A percentile compares a stretch with the other conserved stretches of the same genome.
Evolutionary conservation across 2,113 vertebrate genomes (phyloP).

Genomic region (Isurus oxyrinchus): DNA sequence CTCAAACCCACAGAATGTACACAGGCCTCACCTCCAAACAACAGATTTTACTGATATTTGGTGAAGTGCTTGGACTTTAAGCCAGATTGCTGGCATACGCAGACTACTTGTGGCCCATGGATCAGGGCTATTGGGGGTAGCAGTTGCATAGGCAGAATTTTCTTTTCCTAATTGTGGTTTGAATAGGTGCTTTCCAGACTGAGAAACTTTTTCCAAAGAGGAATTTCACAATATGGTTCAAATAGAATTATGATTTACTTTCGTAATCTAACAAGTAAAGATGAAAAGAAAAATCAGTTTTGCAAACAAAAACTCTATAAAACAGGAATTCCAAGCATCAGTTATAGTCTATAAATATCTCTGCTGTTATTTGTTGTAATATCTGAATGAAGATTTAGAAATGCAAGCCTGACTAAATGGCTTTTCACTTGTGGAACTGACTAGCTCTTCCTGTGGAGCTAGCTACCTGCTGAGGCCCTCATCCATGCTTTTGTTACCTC

Average conservation of each 20-base stretch:
- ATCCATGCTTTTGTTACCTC: not conserved
- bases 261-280: not conserved
- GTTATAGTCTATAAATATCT: not conserved
- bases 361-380: not conserved
- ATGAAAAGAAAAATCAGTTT: not conserved
- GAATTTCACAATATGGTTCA: not conserved
- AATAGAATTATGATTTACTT: not conserved
- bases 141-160: not conserved
- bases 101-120: not conserved
- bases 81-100: not conserved
- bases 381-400: not conserved
- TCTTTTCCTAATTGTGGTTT: not conserved
- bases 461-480: not conserved
- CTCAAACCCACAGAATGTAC: not conserved
- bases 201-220: not conserved
- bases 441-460: not conserved
- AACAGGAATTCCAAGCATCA: not conserved
- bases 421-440: not conserved
- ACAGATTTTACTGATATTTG: not conserved
- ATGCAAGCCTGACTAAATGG: not conserved
- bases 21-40: not conserved
- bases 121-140: not conserved
- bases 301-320: not conserved
- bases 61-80: not conserved
- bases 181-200: not conserved